Evolutionary conservation across 2,113 vertebrate genomes (phyloP), one percentile per base, ranked within the genome.

Genomic region (Perca fluviatilis): DNA sequence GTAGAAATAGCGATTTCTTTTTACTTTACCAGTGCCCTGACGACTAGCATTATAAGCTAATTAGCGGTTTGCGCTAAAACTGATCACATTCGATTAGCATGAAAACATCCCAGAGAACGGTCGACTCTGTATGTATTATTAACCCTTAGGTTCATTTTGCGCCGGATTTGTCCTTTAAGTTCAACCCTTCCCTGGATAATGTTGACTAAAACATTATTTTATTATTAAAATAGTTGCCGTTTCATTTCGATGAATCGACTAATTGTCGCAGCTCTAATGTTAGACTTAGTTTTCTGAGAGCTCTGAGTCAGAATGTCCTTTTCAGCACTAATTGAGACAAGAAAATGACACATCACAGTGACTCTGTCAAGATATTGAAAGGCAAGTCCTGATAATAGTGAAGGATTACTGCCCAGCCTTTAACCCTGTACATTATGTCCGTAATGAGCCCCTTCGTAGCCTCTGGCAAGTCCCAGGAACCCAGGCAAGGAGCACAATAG

Each of bases 391-490:
- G 6, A 77, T 65, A 25, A 62, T 36, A 21, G 15, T 6, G 14
- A 49, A 27, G 43, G 46, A 56, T 56, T 36, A 68, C 6, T 43
- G 15, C 12, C 25, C 43, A 18, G 53, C 19, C 21, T 15, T 56
- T 70, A 10, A 36, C 2, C 6, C 30, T 50, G 40, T 43, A 13
- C 62, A 81, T 74, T 30, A 61, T 18, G 11, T 6, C 11, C 16
- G 18, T 14, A 49, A 27, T 16, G 47, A 79, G 66, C 19, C 54
- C 18, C 58, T 49, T 47, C 0, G 14, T 53, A 27, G 74, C 69
- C 80, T 80, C 72, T 53, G 72, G 72, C n/a, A 11, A 50, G 30
- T 75, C 66, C 56, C 72, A 57, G 15, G 21, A 30, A 77, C 51
- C 63, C 40, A 56, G 54, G 43, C 9, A 30, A n/a, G 25, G 9